These are phyloP conservation scores for Tanytarsus gracilentus DNA, from an alignment of 2,888 invertebrate genomes.

Conservation along the genomic window DNA sequence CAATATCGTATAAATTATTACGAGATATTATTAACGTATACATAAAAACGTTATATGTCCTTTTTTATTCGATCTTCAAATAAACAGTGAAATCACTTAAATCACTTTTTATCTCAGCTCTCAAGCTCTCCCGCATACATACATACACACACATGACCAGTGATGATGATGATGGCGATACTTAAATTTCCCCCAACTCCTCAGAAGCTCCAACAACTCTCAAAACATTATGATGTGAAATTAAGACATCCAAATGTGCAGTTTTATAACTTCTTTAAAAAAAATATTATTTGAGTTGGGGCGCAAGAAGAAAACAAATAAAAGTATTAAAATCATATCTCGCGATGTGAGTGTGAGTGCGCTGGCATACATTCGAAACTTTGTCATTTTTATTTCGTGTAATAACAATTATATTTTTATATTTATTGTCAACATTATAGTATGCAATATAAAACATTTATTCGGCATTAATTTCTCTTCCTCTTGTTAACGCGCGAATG, in stretches of 20 bases:
- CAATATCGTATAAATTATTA: constrained; percentile 12
- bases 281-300: background rate
- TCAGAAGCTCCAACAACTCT: background rate
- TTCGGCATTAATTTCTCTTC: constrained; percentile 18
- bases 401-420: constrained; percentile 27
- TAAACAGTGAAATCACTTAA: constrained; percentile 20
- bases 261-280: background rate
- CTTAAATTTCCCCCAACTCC: too few relatives aligned
- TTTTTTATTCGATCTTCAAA: constrained; percentile 22
- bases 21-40: constrained; percentile 13
- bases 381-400: constrained; percentile 26
- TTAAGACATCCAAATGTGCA: background rate
- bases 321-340: background rate
- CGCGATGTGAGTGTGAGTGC: background rate
- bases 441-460: constrained; percentile 21
- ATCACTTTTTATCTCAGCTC: constrained; percentile 14
- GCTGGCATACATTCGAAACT: too few relatives aligned
- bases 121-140: background rate
- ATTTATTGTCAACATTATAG: constrained; percentile 22
- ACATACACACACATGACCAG: background rate
- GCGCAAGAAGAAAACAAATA: background rate
- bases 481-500: background rate
- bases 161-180: background rate
- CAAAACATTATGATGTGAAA: background rate
- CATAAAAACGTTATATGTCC: constrained; percentile 21